A percentile compares a stretch with the other conserved stretches of the same genome.
phyloP scores from a whole-genome alignment of 1,140 invertebrate genomes.

The Zeugodacus cucurbitae region DNA sequence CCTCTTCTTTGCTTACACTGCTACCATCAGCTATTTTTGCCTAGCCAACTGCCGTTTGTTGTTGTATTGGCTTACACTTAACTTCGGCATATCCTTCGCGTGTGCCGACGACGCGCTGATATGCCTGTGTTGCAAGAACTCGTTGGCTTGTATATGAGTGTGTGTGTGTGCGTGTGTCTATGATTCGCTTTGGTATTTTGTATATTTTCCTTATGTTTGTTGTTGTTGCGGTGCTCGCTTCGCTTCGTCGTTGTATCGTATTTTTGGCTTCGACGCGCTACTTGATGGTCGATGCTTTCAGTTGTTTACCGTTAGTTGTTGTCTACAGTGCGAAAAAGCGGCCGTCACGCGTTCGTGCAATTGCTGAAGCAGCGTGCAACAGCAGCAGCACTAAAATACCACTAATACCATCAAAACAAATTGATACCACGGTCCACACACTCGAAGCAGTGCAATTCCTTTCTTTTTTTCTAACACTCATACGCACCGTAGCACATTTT shows the following conservation, averaged over 20 bases:
- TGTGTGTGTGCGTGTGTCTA: background rate
- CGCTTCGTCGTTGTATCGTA: background rate
- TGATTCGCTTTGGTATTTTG: background rate
- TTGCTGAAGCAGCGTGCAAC: conserved; percentile 30
- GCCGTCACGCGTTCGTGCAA: background rate
- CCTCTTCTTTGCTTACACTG: background rate
- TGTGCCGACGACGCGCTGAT: background rate
- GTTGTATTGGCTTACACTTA: conserved; percentile 21
- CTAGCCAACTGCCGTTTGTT: background rate
- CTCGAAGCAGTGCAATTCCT: background rate
- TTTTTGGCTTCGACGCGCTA: conserved; percentile 20
- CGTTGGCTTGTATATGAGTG: background rate
- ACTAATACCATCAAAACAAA: background rate
- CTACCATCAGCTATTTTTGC: background rate
- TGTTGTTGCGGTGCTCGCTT: background rate
- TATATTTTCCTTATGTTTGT: background rate
- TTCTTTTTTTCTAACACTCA: background rate
- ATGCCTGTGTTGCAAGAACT: no score
- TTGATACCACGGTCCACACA: background rate
- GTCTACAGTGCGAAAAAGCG: conserved; percentile 14
- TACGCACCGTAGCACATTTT: background rate
- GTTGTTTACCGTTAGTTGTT: conserved; percentile 36
- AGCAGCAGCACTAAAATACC: background rate
- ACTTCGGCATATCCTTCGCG: conserved; percentile 13
- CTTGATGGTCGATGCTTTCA: conserved; percentile 14